Percentiles rank a stretch among this genome's conserved stretches.
These are phyloP conservation scores for Stigmatopora argus DNA, from an alignment of 2,113 vertebrate species.

Conservation along the genomic window DNA sequence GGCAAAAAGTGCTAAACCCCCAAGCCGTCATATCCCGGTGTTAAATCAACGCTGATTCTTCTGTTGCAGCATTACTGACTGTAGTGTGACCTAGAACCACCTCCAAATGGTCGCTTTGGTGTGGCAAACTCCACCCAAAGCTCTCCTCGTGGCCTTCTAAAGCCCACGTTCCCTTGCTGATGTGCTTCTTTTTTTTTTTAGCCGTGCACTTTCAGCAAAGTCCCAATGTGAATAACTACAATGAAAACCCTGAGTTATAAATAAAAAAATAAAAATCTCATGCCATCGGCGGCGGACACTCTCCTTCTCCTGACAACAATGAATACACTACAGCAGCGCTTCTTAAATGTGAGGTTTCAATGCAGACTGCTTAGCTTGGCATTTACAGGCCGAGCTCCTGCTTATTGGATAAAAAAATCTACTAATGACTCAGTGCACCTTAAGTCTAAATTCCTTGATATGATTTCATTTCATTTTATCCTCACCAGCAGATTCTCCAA, in stretches of 20 bases:
- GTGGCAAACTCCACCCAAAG: constrained; percentile 38
- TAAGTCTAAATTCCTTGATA: constrained; percentile 66
- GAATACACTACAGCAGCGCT: constrained; percentile 67
- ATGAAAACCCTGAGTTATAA: constrained; percentile 71
- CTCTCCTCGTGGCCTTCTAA: constrained; percentile 15
- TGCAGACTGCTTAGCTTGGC: constrained; percentile 67
- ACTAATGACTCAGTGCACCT: constrained; percentile 63
- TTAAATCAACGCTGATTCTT: constrained; percentile 60
- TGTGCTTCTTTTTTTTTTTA: constrained; percentile 68
- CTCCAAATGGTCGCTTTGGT: constrained; percentile 34
- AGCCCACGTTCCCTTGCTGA: constrained; percentile 60
- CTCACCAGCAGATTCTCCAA: constrained; percentile 62
- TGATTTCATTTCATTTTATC: constrained; percentile 62
- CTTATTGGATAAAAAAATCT: constrained; percentile 62
- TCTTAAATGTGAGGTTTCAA: constrained; percentile 70
- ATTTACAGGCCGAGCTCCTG: constrained; percentile 53
- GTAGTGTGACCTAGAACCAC: constrained; percentile 42
- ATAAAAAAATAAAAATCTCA: constrained; percentile 61
- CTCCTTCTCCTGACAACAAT: constrained; percentile 60
- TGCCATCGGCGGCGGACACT: constrained; percentile 58
- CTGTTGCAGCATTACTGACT: constrained; percentile 47
- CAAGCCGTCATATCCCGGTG: constrained; percentile 10
- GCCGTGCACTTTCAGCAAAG: constrained; percentile 70
- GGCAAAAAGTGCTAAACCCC: not conserved
- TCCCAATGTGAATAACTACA: constrained; percentile 67